phyloP scores from a whole-genome alignment of 2,888 invertebrate species.

The Hetaerina titia region DNA sequence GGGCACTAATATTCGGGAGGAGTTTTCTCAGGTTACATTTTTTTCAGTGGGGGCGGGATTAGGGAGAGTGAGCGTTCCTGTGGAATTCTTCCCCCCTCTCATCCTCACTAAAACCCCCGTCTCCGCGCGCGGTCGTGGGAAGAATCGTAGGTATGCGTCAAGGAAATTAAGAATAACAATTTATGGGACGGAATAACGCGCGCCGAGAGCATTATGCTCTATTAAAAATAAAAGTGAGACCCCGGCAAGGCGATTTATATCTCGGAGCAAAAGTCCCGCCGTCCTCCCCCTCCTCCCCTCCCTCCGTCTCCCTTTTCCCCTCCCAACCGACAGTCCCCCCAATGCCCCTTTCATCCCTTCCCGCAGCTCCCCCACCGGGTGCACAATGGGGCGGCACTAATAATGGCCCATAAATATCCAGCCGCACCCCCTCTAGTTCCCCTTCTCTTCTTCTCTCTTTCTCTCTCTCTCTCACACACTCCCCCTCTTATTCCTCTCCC shows the following conservation, averaged over 20 bases:
- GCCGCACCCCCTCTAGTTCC: neutral
- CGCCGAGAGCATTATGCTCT: slow-evolving; percentile 12
- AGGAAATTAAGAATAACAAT: slow-evolving; percentile 27
- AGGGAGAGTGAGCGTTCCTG: neutral
- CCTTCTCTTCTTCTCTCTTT: neutral
- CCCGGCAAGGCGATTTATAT: neutral
- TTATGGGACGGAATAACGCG: slow-evolving; percentile 3
- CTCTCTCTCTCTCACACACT: neutral
- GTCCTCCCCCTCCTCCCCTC: neutral
- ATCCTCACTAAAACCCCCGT: neutral
- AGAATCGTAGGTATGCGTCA: slow-evolving; percentile 15
- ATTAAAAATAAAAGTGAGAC: slow-evolving; percentile 9
- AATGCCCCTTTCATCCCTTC: neutral
- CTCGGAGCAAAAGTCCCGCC: neutral
- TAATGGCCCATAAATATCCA: slow-evolving; percentile 45
- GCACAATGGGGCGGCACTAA: slow-evolving; percentile 53
- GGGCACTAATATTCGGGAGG: neutral
- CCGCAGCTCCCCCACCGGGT: slow-evolving; percentile 6
- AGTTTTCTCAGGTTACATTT: no score
- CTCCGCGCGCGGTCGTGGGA: neutral
- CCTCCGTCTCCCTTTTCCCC: neutral
- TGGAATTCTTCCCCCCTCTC: neutral
- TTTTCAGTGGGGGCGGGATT: no score
- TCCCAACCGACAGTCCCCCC: neutral
- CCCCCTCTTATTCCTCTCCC: neutral